Conservation (phyloP, 35 echinoderm and acorn worm genomes). For the Amphiura filiformis region DNA sequence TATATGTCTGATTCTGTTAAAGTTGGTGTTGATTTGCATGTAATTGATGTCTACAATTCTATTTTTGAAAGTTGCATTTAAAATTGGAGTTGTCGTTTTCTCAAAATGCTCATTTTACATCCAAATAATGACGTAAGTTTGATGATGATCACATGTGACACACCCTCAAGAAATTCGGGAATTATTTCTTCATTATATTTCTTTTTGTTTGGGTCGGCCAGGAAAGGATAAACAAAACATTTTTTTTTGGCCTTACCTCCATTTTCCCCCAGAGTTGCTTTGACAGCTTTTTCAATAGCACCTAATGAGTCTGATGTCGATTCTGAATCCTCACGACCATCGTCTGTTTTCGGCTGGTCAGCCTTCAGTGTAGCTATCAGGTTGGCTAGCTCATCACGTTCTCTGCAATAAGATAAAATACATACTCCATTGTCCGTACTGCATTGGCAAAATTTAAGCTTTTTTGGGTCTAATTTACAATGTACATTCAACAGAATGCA, state of each 20-base stretch:
- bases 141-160: not conserved
- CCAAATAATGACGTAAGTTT: not conserved
- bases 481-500: no score
- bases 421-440: no score
- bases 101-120: no score
- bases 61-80: not conserved
- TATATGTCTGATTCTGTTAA: no score
- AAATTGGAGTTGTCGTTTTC: no score
- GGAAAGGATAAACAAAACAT: not conserved
- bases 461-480: no score
- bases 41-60: no score
- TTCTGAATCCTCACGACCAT: conserved; percentile 7
- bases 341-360: conserved; percentile 13
- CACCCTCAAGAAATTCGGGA: not conserved
- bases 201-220: not conserved
- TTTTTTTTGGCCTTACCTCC: not conserved
- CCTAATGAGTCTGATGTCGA: conserved; percentile 16
- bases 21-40: no score
- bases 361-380: conserved; percentile 50
- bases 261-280: not conserved
- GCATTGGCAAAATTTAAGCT: no score
- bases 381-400: conserved; percentile 69
- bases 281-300: conserved; percentile 29
- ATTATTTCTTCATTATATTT: not conserved
- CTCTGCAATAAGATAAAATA: conserved; percentile 29